These are phyloP conservation scores for Isoperla grammatica DNA, from an alignment of 2,888 invertebrate species.

Conservation along the genomic window DNA sequence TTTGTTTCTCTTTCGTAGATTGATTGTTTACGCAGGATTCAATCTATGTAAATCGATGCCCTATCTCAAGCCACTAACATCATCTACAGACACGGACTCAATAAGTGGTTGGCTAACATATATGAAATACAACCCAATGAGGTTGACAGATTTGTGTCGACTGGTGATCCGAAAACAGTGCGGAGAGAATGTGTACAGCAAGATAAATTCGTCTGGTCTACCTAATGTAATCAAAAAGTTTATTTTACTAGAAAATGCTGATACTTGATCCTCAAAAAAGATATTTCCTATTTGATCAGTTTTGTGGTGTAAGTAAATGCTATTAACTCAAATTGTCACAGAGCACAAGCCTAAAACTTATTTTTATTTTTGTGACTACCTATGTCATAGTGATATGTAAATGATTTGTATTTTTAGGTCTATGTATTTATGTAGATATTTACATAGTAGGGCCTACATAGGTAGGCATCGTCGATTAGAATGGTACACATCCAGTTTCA, in stretches of 20 bases:
- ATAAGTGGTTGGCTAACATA: slow-evolving; percentile 45
- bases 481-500: too few species aligned
- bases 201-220: slow-evolving; percentile 49
- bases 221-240: slow-evolving; percentile 52
- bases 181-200: slow-evolving; percentile 40
- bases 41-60: slow-evolving; percentile 30
- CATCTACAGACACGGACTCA: slow-evolving; percentile 36
- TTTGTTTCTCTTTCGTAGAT: slow-evolving; percentile 31
- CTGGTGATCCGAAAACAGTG: slow-evolving; percentile 49
- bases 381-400: too few species aligned
- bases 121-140: slow-evolving; percentile 47
- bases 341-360: too few species aligned
- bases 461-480: too few species aligned
- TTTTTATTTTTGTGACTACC: too few species aligned
- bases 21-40: slow-evolving; percentile 45
- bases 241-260: slow-evolving; percentile 52
- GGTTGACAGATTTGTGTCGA: slow-evolving; percentile 53
- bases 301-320: too few species aligned
- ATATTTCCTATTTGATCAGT: too few species aligned
- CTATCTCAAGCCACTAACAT: slow-evolving; percentile 18
- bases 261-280: slow-evolving; percentile 28
- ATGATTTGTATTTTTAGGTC: too few species aligned
- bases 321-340: too few species aligned
- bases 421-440: too few species aligned
- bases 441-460: too few species aligned